Conservation (phyloP, 2,888 invertebrate genomes). For the Pasiphila rectangulata region DNA sequence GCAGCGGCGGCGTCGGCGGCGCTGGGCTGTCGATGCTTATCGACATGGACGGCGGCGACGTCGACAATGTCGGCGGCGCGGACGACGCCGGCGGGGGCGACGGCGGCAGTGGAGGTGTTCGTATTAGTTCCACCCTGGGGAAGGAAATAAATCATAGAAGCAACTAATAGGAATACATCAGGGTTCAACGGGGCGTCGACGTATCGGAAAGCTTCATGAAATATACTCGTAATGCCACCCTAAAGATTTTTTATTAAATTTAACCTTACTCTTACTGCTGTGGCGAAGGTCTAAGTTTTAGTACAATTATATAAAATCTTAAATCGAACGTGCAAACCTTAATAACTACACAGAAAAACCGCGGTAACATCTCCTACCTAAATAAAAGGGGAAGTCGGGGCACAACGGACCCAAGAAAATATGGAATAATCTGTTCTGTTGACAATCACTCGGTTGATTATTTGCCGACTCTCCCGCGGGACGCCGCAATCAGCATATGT, state of each 20-base stretch:
- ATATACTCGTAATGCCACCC: too few relatives aligned
- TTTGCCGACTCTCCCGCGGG: slow-evolving; percentile 64
- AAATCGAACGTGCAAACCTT: not conserved
- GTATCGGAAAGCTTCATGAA: too few relatives aligned
- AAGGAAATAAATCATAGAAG: too few relatives aligned
- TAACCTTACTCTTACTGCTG: too few relatives aligned
- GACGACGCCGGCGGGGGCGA: slow-evolving; percentile 68
- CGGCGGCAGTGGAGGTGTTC: slow-evolving; percentile 66
- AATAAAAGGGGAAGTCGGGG: slow-evolving; percentile 11
- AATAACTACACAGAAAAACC: not conserved
- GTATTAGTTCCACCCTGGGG: slow-evolving; percentile 56
- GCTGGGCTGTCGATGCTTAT: slow-evolving; percentile 40
- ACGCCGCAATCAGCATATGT: slow-evolving; percentile 46
- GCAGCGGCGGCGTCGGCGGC: slow-evolving; percentile 32
- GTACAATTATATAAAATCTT: too few relatives aligned
- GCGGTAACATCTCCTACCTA: not conserved
- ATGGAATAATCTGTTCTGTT: slow-evolving; percentile 46
- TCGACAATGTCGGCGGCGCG: slow-evolving; percentile 52
- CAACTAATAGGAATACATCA: too few relatives aligned
- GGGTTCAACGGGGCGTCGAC: too few relatives aligned
- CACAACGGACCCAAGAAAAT: slow-evolving; percentile 20
- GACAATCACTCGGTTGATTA: slow-evolving; percentile 77
- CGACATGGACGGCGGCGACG: slow-evolving; percentile 28
- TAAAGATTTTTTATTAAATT: too few relatives aligned
- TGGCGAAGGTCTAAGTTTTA: too few relatives aligned